phyloP scores from a whole-genome alignment of 2,888 invertebrate species.

The Yponomeuta cagnagella region DNA sequence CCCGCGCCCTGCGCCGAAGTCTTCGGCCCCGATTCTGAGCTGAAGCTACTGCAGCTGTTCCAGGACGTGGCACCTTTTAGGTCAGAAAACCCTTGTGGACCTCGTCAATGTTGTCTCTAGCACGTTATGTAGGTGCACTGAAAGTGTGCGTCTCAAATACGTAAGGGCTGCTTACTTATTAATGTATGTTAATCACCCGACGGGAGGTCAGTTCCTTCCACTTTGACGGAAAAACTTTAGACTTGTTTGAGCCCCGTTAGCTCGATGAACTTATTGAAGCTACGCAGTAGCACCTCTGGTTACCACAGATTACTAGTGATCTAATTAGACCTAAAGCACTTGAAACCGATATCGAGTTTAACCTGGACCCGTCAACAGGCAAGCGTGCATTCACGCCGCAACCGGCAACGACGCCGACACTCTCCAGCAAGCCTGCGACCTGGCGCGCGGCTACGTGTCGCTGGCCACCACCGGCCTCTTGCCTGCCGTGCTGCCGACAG shows the following conservation, averaged over 20 bases:
- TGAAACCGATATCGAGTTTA: not conserved
- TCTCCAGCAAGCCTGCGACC: slow-evolving; percentile 77
- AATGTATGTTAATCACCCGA: no score
- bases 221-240: no score
- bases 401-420: slow-evolving; percentile 44
- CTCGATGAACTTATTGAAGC: no score
- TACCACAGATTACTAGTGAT: no score
- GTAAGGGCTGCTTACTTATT: no score
- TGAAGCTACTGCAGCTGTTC: slow-evolving; percentile 57
- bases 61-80: slow-evolving; percentile 70
- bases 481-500: slow-evolving; percentile 77
- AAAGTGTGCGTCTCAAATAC: no score
- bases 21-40: slow-evolving; percentile 79
- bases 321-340: no score
- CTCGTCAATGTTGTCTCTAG: no score
- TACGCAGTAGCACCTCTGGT: no score
- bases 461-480: slow-evolving; percentile 77
- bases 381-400: slow-evolving; percentile 85
- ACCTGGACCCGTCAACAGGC: slow-evolving; percentile 49
- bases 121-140: no score
- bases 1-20: slow-evolving; percentile 79
- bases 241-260: no score
- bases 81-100: slow-evolving; percentile 27
- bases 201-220: no score
- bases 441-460: slow-evolving; percentile 81